Base-by-base conservation (phyloP, 2,113 vertebrate species). In the Scytalopus superciliaris region DNA sequence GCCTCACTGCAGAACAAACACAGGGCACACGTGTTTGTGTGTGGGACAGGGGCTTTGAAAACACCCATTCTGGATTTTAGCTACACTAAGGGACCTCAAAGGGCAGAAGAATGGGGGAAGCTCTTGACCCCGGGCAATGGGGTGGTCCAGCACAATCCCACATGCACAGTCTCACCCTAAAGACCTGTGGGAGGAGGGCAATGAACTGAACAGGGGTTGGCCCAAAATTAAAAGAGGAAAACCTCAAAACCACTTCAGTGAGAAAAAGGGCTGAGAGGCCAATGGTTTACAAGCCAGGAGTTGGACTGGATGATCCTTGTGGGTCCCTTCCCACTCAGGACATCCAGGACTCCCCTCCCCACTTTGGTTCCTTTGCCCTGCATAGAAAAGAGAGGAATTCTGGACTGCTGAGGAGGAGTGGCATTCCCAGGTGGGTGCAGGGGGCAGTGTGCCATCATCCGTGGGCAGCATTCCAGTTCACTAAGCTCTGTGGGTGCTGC, bases 61-160 rank as follows among this genome's bases (percentile, higher is more conserved):
- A 3, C 35, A 27, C 30, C 6, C 2, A 0, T 5, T 44, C 5
- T 6, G 10, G 15, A 33, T 39, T 37, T 19, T 17, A 12, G 7
- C 47, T 3, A 4, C 0, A 1, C 3, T n/a, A 50, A 78, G 37
- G 69, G 31, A 30, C 14, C 10, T 25, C 0, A 1, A 50, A 53
- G 67, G 16, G 59, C n/a, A 62, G 55, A 18, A 60, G 77, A 60
- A n/a, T 1, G 9, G 21, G 17, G 62, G 39, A 44, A 69, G 27
- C 19, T 59, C 62, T 50, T 4, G 33, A 24, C 57, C 39, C 16
- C 11, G 28, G 39, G 63, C 22, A 64, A 19, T 0, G 4, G 49
- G 50, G 39, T 0, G 6, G 22, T 47, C 52, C 30, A 45, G 62
- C 33, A 22, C 30, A 2, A 2, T 63, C 21, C 50, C 69, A 40